Percentiles rank a stretch among this genome's conserved stretches.
phyloP scores from a whole-genome alignment of 30 jellyfish, hydroid and myxozoan genomes.

The Pelagia noctiluca region DNA sequence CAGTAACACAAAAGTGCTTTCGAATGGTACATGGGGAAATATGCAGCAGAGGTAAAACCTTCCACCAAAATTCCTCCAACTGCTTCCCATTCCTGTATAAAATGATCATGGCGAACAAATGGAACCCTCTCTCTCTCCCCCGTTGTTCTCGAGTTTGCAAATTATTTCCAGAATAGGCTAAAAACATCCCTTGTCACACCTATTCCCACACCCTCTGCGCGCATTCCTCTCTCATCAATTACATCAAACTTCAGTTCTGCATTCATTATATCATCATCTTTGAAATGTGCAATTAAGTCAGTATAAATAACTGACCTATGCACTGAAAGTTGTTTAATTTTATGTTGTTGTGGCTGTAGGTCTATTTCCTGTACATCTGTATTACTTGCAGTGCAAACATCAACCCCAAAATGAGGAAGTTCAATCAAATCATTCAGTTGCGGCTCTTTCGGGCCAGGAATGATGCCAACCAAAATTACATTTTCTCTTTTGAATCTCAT shows the following conservation, averaged over 20 bases:
- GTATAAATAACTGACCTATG: slow-evolving; percentile 18
- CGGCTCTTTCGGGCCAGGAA: no score
- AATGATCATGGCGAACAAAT: slow-evolving; percentile 43
- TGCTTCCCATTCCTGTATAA: slow-evolving; percentile 27
- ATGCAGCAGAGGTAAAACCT: slow-evolving; percentile 36
- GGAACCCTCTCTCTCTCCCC: slow-evolving; percentile 40
- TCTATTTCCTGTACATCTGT: neutral
- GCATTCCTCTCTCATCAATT: slow-evolving; percentile 41
- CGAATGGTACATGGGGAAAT: slow-evolving; percentile 36
- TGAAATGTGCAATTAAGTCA: slow-evolving; percentile 26
- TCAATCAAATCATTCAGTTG: slow-evolving; percentile 1
- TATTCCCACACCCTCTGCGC: slow-evolving; percentile 16
- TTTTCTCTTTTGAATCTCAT: no score
- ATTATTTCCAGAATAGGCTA: slow-evolving; percentile 33
- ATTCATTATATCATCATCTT: slow-evolving; percentile 14
- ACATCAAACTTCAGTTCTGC: neutral
- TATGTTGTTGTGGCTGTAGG: slow-evolving; percentile 17
- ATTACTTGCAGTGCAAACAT: slow-evolving; percentile 32
- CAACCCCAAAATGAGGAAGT: slow-evolving; percentile 6
- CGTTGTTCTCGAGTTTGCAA: slow-evolving; percentile 11
- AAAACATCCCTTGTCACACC: slow-evolving; percentile 39
- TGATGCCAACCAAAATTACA: no score
- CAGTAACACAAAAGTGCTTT: slow-evolving; percentile 2
- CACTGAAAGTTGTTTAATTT: slow-evolving; percentile 15
- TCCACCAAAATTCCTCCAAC: slow-evolving; percentile 31